Conservation (phyloP, 2,797 vertebrate genomes). For the Sandelia bainsii region DNA sequence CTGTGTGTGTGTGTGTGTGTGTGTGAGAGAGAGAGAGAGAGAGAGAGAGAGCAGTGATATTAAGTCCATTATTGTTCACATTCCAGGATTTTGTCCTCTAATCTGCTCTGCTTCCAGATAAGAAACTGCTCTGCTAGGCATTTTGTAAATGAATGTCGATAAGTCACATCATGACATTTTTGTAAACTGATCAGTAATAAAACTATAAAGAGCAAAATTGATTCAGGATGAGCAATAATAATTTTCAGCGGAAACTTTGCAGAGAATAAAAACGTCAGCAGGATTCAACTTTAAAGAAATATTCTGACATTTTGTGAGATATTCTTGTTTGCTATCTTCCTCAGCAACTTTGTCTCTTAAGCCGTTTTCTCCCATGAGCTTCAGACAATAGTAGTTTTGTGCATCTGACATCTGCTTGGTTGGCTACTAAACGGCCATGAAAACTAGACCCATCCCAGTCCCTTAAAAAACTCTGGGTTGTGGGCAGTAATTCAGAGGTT, state of each 20-base stretch:
- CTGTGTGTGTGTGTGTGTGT: conserved; percentile 19
- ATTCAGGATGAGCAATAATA: conserved; percentile 5
- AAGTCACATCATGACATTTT: conserved; percentile 1
- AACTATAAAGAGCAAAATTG: conserved; percentile 18
- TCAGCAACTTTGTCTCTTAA: too few relatives aligned
- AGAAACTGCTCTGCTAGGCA: background rate
- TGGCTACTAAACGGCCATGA: too few relatives aligned
- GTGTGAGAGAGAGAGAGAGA: conserved; percentile 22
- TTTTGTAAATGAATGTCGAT: background rate
- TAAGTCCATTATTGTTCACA: background rate
- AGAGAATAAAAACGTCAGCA: background rate
- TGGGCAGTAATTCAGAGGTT: too few relatives aligned
- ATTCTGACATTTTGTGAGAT: background rate
- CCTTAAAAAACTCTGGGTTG: too few relatives aligned
- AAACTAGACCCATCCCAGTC: too few relatives aligned
- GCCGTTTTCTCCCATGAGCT: too few relatives aligned
- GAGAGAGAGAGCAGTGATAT: background rate
- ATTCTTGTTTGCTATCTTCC: too few relatives aligned
- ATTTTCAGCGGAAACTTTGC: background rate
- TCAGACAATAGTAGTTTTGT: too few relatives aligned
- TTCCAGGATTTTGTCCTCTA: background rate
- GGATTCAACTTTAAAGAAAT: background rate
- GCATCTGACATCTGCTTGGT: too few relatives aligned
- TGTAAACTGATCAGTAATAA: conserved; percentile 16
- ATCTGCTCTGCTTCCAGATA: conserved; percentile 23